phyloP scores from a whole-genome alignment of 1,140 invertebrate genomes.

The Ganaspis sp. region DNA sequence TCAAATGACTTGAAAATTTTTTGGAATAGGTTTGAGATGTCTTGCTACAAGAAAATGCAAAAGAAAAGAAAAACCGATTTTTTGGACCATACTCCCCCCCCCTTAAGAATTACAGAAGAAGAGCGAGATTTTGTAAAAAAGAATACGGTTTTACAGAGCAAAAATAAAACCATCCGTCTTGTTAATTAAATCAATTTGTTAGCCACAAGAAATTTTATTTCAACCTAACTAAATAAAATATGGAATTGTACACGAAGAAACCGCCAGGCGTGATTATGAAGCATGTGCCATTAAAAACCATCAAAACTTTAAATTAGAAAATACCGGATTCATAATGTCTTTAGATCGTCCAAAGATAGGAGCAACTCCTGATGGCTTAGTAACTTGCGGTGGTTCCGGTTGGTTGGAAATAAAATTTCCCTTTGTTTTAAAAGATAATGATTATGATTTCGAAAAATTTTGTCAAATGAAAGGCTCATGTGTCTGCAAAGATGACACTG shows the following conservation, averaged over 20 bases:
- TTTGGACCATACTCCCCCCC: too few species aligned
- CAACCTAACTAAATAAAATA: neutral
- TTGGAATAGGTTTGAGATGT: too few species aligned
- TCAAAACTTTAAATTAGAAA: neutral
- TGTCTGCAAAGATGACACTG: neutral
- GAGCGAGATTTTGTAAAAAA: too few species aligned
- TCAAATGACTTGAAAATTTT: too few species aligned
- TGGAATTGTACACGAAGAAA: neutral
- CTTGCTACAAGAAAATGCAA: too few species aligned
- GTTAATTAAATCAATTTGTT: slow-evolving; percentile 4
- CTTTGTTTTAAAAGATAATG: neutral
- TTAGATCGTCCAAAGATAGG: neutral
- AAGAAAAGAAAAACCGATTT: too few species aligned
- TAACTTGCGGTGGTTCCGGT: neutral
- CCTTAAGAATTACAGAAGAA: too few species aligned
- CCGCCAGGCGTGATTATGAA: neutral
- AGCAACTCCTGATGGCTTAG: slow-evolving; percentile 6
- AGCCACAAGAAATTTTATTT: neutral
- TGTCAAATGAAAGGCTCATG: neutral
- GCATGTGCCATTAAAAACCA: neutral
- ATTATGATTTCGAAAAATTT: neutral
- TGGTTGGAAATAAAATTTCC: slow-evolving; percentile 2
- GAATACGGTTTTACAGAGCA: too few species aligned
- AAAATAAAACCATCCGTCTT: too few species aligned
- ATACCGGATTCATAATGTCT: neutral